These are phyloP conservation scores for Eublepharis macularius DNA, from an alignment of 2,113 vertebrate genomes.

Conservation along the genomic window DNA sequence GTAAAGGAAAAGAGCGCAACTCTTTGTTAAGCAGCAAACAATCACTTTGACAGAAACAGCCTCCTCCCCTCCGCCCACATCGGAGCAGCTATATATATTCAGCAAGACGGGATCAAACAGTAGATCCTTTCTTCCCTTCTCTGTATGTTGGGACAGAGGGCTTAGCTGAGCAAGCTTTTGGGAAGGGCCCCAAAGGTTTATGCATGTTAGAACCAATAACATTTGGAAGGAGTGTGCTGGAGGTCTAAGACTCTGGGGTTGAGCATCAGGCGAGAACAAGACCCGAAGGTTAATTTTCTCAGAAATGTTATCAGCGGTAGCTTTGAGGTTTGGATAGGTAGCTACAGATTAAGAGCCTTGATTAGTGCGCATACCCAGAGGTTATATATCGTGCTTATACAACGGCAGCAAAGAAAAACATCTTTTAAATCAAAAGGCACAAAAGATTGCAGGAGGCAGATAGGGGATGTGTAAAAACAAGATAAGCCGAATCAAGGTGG, in stretches of 20 bases:
- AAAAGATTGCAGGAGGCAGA: constrained; percentile 57
- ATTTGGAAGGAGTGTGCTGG: constrained; percentile 29
- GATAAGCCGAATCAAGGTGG: constrained; percentile 49
- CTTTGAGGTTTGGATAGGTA: constrained; percentile 16
- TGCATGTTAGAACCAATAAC: background rate
- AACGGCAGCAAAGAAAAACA: constrained; percentile 54
- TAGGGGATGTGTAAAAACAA: constrained; percentile 52
- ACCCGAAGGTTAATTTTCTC: constrained; percentile 42
- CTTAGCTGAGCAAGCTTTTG: constrained; percentile 39
- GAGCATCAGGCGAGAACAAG: background rate
- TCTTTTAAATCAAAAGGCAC: constrained; percentile 53
- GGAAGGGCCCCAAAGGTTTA: constrained; percentile 26
- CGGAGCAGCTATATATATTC: constrained; percentile 10
- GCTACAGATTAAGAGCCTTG: constrained; percentile 47
- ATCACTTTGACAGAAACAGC: constrained; percentile 18
- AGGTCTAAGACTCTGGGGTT: constrained; percentile 36
- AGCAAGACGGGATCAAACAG: constrained; percentile 24
- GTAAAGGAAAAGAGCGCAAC: constrained; percentile 38
- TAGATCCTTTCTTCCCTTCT: constrained; percentile 12
- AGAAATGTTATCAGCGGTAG: constrained; percentile 46
- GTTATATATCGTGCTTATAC: constrained; percentile 32
- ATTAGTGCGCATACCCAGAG: constrained; percentile 51
- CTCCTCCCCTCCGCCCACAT: background rate
- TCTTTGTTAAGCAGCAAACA: constrained; percentile 21
- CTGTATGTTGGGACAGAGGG: constrained; percentile 24